phyloP scores from a whole-genome alignment of 2,113 vertebrate species.

The Pampusana beccarii region DNA sequence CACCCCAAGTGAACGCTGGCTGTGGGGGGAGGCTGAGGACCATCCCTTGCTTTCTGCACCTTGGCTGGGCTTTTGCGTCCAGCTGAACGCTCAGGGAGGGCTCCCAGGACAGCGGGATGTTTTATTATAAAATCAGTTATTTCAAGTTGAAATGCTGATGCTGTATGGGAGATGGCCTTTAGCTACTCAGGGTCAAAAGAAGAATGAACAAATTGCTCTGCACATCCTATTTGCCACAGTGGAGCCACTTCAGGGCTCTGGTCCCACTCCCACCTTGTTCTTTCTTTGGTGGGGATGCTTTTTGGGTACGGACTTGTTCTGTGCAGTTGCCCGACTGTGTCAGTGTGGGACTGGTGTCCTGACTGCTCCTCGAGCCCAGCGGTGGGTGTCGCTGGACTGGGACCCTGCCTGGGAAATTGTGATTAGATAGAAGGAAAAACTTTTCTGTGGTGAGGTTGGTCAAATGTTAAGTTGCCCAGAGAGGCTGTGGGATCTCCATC shows the following conservation, averaged over 20 bases:
- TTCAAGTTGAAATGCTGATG: background rate
- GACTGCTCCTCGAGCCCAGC: background rate
- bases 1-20: background rate
- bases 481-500: background rate
- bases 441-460: background rate
- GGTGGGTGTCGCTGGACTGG: rapidly evolving
- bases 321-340: rapidly evolving
- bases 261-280: background rate
- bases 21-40: background rate
- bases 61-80: background rate
- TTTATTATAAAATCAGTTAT: background rate
- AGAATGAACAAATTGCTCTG: background rate
- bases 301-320: background rate
- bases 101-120: background rate
- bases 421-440: background rate
- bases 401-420: rapidly evolving
- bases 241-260: background rate
- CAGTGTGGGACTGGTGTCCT: background rate
- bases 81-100: background rate
- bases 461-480: background rate
- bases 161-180: background rate
- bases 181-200: background rate
- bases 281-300: background rate
- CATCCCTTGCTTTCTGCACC: background rate
- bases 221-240: background rate